phyloP scores from a whole-genome alignment of 2,113 vertebrate genomes.

The Cheirogaleus medius region DNA sequence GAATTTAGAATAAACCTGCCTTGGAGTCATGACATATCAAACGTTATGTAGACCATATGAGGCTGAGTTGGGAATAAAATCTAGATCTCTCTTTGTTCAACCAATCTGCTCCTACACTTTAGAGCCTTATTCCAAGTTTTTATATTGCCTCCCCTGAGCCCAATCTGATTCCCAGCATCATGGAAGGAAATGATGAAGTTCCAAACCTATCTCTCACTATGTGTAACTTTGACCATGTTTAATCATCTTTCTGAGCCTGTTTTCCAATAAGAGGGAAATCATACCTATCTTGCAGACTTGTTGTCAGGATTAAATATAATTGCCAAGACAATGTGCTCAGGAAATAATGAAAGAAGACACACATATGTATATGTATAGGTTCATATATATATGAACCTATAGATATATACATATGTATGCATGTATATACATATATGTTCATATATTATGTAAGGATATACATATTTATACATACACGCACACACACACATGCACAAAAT shows the following conservation, averaged over 20 bases:
- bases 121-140: background rate
- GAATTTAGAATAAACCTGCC: background rate
- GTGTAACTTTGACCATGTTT: background rate
- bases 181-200: background rate
- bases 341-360: background rate
- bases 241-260: background rate
- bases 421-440: background rate
- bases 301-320: conserved; percentile 14
- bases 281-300: background rate
- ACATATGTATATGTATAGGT: background rate
- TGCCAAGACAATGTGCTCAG: background rate
- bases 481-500: too few relatives aligned
- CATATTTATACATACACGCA: background rate
- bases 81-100: background rate
- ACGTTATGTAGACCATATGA: background rate
- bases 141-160: background rate
- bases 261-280: background rate
- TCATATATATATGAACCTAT: background rate
- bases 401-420: background rate
- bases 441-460: too few relatives aligned
- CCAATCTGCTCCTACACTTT: background rate
- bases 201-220: background rate
- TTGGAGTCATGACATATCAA: background rate
- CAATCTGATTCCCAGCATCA: background rate
- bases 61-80: background rate